Percentiles rank a stretch among this genome's conserved stretches.
Evolutionary conservation across 2,888 invertebrate genomes (phyloP).

Genomic region (Orchesellides sinensis): DNA sequence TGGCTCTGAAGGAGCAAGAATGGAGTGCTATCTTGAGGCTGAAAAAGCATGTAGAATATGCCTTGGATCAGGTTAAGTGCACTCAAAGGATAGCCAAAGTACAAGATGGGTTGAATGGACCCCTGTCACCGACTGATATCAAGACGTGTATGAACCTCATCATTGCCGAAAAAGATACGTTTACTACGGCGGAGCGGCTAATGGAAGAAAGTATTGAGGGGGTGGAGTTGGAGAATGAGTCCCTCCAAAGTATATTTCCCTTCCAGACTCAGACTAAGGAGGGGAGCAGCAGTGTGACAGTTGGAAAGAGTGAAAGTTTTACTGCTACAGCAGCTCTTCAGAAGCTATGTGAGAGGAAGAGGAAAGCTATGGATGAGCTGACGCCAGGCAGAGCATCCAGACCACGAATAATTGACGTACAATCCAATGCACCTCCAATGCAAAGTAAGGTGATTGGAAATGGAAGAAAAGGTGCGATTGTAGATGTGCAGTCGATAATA

Average conservation of each 20-base stretch:
- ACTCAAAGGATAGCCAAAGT: conserved; percentile 43
- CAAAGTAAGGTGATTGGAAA: conserved; percentile 81
- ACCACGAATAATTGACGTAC: conserved; percentile 22
- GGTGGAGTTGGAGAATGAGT: conserved; percentile 67
- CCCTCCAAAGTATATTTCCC: conserved; percentile 80
- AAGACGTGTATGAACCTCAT: conserved; percentile 50
- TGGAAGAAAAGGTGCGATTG: conserved; percentile 86
- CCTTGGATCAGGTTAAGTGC: conserved; percentile 84
- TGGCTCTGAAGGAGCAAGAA: conserved; percentile 84
- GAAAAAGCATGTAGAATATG: conserved; percentile 90
- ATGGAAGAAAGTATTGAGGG: conserved; percentile 64
- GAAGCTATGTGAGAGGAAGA: conserved; percentile 70
- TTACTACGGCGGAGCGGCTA: conserved; percentile 58
- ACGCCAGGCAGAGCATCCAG: neutral
- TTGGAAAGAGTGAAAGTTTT: conserved; percentile 38
- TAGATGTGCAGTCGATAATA: conserved; percentile 86
- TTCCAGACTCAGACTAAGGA: conserved; percentile 73
- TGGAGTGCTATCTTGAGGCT: conserved; percentile 90
- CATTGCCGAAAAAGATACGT: conserved; percentile 29
- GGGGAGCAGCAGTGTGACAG: conserved; percentile 19
- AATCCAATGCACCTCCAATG: conserved; percentile 19
- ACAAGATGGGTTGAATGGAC: conserved; percentile 46
- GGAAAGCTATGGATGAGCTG: conserved; percentile 56
- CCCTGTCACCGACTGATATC: conserved; percentile 55
- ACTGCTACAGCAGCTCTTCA: conserved; percentile 70